Evolutionary conservation across 2,113 vertebrate genomes (phyloP), one percentile per base, ranked within the genome.

Genomic region (Pseudorhombus dupliciocellatus): DNA sequence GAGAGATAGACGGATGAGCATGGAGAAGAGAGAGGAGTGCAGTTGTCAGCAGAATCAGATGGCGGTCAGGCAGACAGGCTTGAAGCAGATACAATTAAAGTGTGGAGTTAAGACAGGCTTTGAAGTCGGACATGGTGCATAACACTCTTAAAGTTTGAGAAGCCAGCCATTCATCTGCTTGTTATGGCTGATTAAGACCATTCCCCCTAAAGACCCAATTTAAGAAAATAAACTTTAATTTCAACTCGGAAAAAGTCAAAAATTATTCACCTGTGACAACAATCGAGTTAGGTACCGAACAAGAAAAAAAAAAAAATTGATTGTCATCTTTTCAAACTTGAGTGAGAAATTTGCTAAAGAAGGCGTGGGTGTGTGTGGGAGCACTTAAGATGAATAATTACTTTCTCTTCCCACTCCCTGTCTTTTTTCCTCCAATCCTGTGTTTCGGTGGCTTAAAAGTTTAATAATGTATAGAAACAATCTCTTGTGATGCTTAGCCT

Each of bases 41-140:
- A 88, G 88, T 91, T 93, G 91, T 95, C 96, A 94, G 95, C 95
- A 94, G 94, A 96, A 95, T 92, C 90, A 67, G 55, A 73, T 91
- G 90, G 81, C 84, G 91, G 92, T 92, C 91, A 90, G 73, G 92
- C 92, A 93, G 92, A 93, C 90, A 81, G 85, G 85, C 90, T 89
- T 91, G 92, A 83, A 94, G 87, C 90, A 94, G 94, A 96, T 94
- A 91, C 87, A 93, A 95, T 94, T 94, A 94, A 94, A 96, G 94
- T 90, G 94, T 92, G 89, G 93, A 84, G 89, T 95, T 92, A 93
- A 95, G 92, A 92, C 73, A 62, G 70, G 87, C 95, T 97, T 96
- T 97, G 96, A 95, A 95, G 95, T 94, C 76, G 66, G 84, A 91
- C 94, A 75, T 62, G 90, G 92, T 92, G 81, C 80, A 83, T 90